Conservation (phyloP, 2,113 vertebrate genomes). For the Sterrhoptilus dennistouni region DNA sequence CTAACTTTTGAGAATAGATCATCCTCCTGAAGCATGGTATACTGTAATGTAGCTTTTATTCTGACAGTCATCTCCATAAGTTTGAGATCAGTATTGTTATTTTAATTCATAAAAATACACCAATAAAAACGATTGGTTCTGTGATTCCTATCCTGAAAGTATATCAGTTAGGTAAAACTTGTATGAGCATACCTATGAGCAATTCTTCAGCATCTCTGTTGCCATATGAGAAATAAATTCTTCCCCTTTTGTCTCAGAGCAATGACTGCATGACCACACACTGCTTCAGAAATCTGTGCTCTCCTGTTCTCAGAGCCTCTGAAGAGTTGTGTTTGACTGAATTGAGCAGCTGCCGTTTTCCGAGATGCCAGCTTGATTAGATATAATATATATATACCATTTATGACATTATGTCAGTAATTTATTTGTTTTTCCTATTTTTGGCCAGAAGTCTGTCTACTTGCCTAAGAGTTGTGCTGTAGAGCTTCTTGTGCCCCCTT, state of each 20-base stretch:
- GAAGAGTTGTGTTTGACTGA: background rate
- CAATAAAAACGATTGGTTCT: background rate
- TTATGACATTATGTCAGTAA: background rate
- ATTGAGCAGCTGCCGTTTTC: conserved; percentile 18
- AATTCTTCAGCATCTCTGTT: background rate
- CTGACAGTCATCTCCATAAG: background rate
- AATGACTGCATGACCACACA: background rate
- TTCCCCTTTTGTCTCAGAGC: background rate
- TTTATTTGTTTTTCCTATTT: background rate
- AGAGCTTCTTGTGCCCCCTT: background rate
- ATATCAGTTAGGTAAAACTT: background rate
- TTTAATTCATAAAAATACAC: background rate
- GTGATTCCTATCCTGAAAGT: background rate
- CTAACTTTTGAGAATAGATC: background rate
- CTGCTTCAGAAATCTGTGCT: background rate
- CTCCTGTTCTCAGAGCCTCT: background rate
- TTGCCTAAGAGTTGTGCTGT: background rate
- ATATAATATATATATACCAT: background rate
- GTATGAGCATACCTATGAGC: background rate
- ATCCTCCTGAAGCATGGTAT: background rate
- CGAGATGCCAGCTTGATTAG: background rate
- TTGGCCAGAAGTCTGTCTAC: background rate
- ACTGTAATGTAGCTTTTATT: background rate
- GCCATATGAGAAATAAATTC: background rate
- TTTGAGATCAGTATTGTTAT: background rate